These are phyloP conservation scores for Sanderia malayensis DNA, from an alignment of 30 jellyfish, hydroid and myxozoan species.

Conservation along the genomic window DNA sequence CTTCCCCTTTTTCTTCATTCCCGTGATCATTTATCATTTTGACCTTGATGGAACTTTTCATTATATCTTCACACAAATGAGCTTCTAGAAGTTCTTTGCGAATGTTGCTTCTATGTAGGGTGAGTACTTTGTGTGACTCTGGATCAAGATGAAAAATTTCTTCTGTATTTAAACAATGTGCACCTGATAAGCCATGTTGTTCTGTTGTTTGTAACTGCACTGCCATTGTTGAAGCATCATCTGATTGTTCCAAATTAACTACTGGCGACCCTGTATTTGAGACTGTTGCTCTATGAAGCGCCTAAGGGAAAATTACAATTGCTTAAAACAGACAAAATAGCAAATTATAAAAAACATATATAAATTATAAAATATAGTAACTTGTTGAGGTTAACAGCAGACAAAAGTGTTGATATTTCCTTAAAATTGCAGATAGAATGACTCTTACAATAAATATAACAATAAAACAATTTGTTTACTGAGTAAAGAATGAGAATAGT, in stretches of 20 bases:
- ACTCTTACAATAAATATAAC: too few relatives aligned
- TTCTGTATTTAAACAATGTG: background rate
- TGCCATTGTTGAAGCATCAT: background rate
- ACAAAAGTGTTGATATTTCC: too few relatives aligned
- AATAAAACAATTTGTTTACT: too few relatives aligned
- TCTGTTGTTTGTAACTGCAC: too few relatives aligned
- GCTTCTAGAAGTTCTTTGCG: conserved; percentile 1
- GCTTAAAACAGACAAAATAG: background rate
- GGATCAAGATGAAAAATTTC: background rate
- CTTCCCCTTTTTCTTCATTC: background rate
- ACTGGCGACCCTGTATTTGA: background rate
- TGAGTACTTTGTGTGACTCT: background rate
- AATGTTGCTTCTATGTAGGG: background rate
- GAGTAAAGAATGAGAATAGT: too few relatives aligned
- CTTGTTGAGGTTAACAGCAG: too few relatives aligned
- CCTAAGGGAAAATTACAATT: background rate
- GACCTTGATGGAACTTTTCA: background rate
- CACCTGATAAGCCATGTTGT: background rate
- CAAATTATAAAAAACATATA: background rate
- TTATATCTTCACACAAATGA: background rate
- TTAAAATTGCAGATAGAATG: too few relatives aligned
- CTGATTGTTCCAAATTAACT: background rate
- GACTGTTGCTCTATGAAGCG: background rate
- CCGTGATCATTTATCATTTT: background rate
- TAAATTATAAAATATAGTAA: too few relatives aligned